Conservation (phyloP, 2,113 vertebrate species). For the Cephalopterus ornatus region DNA sequence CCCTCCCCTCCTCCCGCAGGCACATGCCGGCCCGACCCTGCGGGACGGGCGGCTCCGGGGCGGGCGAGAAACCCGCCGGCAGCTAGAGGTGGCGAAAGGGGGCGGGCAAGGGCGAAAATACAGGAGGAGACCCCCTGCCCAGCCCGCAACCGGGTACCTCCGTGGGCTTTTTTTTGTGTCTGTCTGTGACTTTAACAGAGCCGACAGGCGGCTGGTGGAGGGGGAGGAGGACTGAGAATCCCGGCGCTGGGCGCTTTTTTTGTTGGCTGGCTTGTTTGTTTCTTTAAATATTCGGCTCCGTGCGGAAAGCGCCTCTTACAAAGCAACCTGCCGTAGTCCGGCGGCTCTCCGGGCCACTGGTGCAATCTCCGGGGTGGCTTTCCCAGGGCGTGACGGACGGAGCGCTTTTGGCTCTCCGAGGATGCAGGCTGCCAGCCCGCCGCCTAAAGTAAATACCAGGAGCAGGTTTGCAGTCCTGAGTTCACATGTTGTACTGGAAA, state of each 20-base stretch:
- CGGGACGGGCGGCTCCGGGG: not conserved
- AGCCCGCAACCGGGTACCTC: not conserved
- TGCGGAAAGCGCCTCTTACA: not conserved
- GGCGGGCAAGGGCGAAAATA: not conserved
- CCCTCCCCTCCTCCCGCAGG: not conserved
- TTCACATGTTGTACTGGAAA: slow-evolving; percentile 43
- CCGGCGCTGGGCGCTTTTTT: not conserved
- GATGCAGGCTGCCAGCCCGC: not conserved
- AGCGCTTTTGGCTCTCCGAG: not conserved
- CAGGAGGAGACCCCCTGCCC: not conserved
- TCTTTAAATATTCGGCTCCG: not conserved
- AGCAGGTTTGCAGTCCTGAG: not conserved
- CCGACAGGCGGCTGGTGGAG: not conserved
- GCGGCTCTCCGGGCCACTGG: not conserved
- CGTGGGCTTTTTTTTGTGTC: not conserved
- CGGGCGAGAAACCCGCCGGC: not conserved
- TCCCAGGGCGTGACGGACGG: not conserved
- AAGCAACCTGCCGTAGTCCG: not conserved
- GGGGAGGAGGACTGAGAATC: not conserved
- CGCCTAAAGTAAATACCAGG: not conserved
- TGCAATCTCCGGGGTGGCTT: not conserved
- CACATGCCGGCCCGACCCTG: not conserved
- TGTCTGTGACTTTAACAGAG: not conserved
- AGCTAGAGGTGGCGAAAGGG: not conserved
- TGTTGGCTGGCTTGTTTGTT: not conserved